Evolutionary conservation across 2,888 invertebrate genomes (phyloP).

Genomic region (Chirona hameri): DNA sequence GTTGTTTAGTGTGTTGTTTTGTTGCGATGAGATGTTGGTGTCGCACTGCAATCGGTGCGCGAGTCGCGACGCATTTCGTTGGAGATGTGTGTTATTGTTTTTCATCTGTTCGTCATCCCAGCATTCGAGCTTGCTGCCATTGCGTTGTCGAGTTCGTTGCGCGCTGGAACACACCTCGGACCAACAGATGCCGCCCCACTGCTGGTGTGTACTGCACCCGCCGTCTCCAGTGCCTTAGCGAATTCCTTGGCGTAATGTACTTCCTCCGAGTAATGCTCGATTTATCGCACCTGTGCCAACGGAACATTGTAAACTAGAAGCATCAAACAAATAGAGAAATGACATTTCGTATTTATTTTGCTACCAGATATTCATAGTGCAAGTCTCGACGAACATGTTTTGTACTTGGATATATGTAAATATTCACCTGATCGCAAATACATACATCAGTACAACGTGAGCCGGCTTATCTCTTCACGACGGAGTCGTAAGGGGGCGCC

Average conservation of each 20-base stretch:
- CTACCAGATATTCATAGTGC: slow-evolving; percentile 26
- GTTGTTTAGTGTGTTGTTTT: slow-evolving; percentile 2
- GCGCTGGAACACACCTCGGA: not conserved
- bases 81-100: not conserved
- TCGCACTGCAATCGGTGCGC: not conserved
- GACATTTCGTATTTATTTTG: slow-evolving; percentile 28
- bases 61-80: not conserved
- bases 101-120: not conserved
- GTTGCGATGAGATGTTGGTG: not conserved
- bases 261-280: not conserved
- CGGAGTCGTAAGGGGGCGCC: slow-evolving; percentile 6
- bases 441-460: slow-evolving; percentile 11
- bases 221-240: slow-evolving; percentile 8
- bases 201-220: not conserved
- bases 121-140: slow-evolving; percentile 23
- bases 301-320: slow-evolving; percentile 6
- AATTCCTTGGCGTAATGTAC: not conserved
- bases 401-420: slow-evolving; percentile 22
- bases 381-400: slow-evolving; percentile 4
- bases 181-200: slow-evolving; percentile 11
- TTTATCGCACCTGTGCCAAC: slow-evolving; percentile 10
- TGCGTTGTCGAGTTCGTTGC: not conserved
- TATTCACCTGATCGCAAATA: slow-evolving; percentile 23
- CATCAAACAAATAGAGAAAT: slow-evolving; percentile 11
- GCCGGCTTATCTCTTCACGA: not conserved